Evolutionary conservation across 1,140 invertebrate species (phyloP).

Genomic region (Drosophila rhopaloa): DNA sequence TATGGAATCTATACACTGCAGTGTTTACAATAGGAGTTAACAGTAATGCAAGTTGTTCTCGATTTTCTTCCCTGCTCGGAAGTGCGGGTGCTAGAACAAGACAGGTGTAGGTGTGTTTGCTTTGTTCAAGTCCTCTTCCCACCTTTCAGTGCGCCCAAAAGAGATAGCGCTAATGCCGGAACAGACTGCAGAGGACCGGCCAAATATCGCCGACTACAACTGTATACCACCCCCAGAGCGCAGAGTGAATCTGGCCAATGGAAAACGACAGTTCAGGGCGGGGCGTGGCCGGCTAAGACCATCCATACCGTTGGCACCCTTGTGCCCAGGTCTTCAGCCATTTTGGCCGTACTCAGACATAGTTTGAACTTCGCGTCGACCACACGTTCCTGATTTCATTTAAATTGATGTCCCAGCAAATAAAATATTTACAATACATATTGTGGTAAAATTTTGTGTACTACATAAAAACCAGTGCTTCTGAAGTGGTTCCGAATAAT

Average conservation of each 20-base stretch:
- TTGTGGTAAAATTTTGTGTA: not conserved
- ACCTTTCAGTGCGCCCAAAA: not conserved
- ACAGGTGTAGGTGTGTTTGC: not conserved
- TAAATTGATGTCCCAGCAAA: not conserved
- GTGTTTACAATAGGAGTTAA: not conserved
- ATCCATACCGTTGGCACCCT: slow-evolving; percentile 7
- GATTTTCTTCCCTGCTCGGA: not conserved
- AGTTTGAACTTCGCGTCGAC: slow-evolving; percentile 46
- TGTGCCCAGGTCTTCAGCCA: slow-evolving; percentile 15
- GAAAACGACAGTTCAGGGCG: not conserved
- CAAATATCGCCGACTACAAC: not conserved
- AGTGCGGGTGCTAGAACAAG: slow-evolving; percentile 6
- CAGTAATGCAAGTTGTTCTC: not conserved
- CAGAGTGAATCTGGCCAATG: slow-evolving; percentile 5
- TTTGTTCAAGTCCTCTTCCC: not conserved
- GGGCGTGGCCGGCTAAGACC: slow-evolving; percentile 11
- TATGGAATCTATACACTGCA: not conserved
- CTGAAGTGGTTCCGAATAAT: not conserved
- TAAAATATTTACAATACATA: not conserved
- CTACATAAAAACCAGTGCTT: not conserved
- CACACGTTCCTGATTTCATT: slow-evolving; percentile 38
- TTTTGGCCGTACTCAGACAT: slow-evolving; percentile 45
- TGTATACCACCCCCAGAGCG: not conserved
- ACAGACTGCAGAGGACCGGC: not conserved
- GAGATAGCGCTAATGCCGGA: not conserved